Percentiles rank a stretch among this genome's conserved stretches.
These are phyloP conservation scores for Hypsopygia costalis DNA, from an alignment of 2,888 invertebrate genomes.

Conservation along the genomic window DNA sequence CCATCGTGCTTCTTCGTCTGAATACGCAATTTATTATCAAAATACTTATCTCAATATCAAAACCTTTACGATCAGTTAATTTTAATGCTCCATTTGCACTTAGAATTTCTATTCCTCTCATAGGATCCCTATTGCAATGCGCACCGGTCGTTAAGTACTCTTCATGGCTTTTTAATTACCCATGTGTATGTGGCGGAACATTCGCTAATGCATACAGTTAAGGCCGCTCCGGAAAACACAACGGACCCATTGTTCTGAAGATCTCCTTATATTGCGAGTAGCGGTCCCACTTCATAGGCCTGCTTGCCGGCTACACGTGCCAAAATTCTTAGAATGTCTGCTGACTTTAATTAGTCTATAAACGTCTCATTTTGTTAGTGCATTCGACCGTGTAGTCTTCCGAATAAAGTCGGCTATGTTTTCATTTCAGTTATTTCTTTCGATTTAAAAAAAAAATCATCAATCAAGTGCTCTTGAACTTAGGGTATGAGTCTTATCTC, in stretches of 20 bases:
- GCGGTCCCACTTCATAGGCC: slow-evolving; percentile 64
- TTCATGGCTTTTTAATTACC: slow-evolving; percentile 74
- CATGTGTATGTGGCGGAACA: slow-evolving; percentile 57
- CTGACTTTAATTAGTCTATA: slow-evolving; percentile 56
- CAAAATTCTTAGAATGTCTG: slow-evolving; percentile 69
- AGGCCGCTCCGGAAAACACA: slow-evolving; percentile 60
- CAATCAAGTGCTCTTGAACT: slow-evolving; percentile 39
- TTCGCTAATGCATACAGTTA: slow-evolving; percentile 63
- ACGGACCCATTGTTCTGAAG: slow-evolving; percentile 60
- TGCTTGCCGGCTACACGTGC: slow-evolving; percentile 38
- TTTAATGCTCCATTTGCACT: slow-evolving; percentile 14
- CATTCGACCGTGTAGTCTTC: neutral
- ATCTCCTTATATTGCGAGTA: slow-evolving; percentile 68
- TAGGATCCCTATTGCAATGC: slow-evolving; percentile 43
- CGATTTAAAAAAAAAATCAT: slow-evolving; percentile 29
- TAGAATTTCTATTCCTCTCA: slow-evolving; percentile 28
- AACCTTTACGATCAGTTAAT: neutral
- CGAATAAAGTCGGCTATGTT: slow-evolving; percentile 28
- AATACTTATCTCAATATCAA: neutral
- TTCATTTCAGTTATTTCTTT: slow-evolving; percentile 1
- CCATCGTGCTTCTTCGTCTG: slow-evolving; percentile 45
- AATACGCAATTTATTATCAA: slow-evolving; percentile 39
- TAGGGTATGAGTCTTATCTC: slow-evolving; percentile 51
- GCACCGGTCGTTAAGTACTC: slow-evolving; percentile 33
- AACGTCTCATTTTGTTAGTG: slow-evolving; percentile 42